Percentiles rank a stretch among this genome's conserved stretches.
These are phyloP conservation scores for Mylabris phalerata DNA, from an alignment of 1,140 invertebrate genomes.

Conservation along the genomic window DNA sequence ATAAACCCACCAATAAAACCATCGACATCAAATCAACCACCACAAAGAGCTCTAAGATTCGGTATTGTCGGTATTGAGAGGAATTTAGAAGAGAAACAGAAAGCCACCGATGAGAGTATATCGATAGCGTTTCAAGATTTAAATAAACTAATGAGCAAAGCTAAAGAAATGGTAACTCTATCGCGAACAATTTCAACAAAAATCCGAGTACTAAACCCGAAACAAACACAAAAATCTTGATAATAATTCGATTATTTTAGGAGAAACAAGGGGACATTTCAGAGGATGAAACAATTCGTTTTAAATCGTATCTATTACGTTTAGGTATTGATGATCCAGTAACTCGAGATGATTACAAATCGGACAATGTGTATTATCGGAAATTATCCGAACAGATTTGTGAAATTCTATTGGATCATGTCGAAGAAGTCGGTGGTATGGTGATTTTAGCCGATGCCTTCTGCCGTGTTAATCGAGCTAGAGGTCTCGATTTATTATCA, in stretches of 20 bases:
- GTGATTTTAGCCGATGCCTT: constrained; percentile 96
- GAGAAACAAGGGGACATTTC: constrained; percentile 94
- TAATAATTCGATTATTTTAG: constrained; percentile 43
- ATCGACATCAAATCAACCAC: constrained; percentile 28
- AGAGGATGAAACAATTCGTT: constrained; percentile 93
- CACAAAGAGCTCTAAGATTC: constrained; percentile 63
- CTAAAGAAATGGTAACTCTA: constrained; percentile 93
- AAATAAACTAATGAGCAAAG: constrained; percentile 88
- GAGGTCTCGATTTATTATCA: constrained; percentile 82
- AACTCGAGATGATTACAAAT: constrained; percentile 82
- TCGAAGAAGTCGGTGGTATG: constrained; percentile 89
- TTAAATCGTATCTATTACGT: constrained; percentile 93
- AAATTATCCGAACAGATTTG: constrained; percentile 83
- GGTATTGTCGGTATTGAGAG: constrained; percentile 96
- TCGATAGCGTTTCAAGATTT: constrained; percentile 92
- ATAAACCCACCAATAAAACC: constrained; percentile 18
- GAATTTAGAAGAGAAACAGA: constrained; percentile 81
- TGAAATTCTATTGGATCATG: constrained; percentile 70
- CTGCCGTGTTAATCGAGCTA: constrained; percentile 88
- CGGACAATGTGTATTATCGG: constrained; percentile 78
- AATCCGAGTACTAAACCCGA: constrained; percentile 61
- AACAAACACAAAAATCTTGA: not conserved
- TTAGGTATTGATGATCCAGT: constrained; percentile 97
- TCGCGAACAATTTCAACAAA: constrained; percentile 89
- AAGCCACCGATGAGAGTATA: constrained; percentile 86